Percentiles rank a stretch among this genome's conserved stretches.
These are phyloP conservation scores for Zygogramma bicolorata DNA, from an alignment of 2,888 invertebrate genomes.

Conservation along the genomic window DNA sequence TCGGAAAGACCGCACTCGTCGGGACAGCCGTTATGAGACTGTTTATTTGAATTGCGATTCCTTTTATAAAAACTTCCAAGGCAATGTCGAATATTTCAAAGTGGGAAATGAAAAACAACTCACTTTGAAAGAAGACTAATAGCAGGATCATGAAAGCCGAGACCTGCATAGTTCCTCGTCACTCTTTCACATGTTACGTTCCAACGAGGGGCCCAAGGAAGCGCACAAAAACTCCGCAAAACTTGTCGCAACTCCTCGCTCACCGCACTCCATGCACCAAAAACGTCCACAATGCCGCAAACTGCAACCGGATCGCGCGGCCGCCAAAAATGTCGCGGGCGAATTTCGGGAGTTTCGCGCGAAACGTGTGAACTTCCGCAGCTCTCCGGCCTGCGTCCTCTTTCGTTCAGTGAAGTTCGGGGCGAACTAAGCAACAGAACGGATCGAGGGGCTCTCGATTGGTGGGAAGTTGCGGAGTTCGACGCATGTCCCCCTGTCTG, in stretches of 20 bases:
- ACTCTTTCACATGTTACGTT: slow-evolving; percentile 39
- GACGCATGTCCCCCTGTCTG: slow-evolving; percentile 31
- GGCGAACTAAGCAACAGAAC: slow-evolving; percentile 26
- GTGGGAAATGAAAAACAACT: slow-evolving; percentile 33
- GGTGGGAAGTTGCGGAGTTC: slow-evolving; percentile 30
- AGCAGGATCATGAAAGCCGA: slow-evolving; percentile 52
- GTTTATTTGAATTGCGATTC: too few species aligned
- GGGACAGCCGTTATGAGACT: too few species aligned
- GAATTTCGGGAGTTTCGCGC: not conserved
- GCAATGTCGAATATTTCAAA: not conserved
- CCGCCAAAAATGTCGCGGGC: not conserved
- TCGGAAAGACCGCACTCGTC: too few species aligned
- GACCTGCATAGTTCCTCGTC: slow-evolving; percentile 49
- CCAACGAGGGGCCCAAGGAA: not conserved
- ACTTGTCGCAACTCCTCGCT: not conserved
- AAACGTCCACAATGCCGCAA: not conserved
- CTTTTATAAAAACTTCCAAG: not conserved
- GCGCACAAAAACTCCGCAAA: not conserved
- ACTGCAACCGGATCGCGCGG: not conserved
- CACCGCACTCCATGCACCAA: slow-evolving; percentile 1
- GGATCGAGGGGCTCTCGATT: slow-evolving; percentile 16
- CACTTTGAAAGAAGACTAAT: slow-evolving; percentile 56
- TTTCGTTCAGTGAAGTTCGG: slow-evolving; percentile 20
- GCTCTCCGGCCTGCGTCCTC: not conserved
- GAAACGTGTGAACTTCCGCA: not conserved